Evolutionary conservation across 1,140 invertebrate species (phyloP).

Genomic region (Lepeophtheirus salmonis): DNA sequence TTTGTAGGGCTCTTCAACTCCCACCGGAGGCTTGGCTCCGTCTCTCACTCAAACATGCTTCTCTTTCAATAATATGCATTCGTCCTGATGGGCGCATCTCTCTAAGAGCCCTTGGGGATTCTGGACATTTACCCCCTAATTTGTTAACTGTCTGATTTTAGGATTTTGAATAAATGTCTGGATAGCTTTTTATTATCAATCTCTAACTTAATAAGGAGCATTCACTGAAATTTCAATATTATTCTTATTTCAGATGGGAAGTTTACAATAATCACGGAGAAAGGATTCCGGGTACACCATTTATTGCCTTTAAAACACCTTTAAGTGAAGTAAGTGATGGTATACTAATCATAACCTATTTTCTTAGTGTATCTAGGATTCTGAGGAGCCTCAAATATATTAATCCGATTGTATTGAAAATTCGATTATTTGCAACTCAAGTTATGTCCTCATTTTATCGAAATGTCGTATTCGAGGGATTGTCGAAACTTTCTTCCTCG

Average conservation of each 20-base stretch:
- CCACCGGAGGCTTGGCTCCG: conserved; percentile 90
- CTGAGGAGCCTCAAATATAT: too few relatives aligned
- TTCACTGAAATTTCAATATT: neutral
- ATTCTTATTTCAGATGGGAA: conserved; percentile 39
- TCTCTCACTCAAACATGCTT: conserved; percentile 69
- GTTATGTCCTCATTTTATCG: neutral
- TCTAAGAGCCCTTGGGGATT: conserved; percentile 58
- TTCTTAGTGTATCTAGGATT: too few relatives aligned
- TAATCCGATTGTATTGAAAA: too few relatives aligned
- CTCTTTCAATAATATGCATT: conserved; percentile 77
- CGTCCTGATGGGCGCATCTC: conserved; percentile 63
- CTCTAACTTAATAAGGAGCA: too few relatives aligned
- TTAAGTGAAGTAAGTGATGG: conserved; percentile 38
- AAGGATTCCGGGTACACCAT: conserved; percentile 41
- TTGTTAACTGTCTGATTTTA: conserved; percentile 34
- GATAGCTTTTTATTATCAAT: too few relatives aligned
- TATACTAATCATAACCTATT: neutral
- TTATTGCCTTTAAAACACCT: conserved; percentile 56
- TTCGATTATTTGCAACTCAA: too few relatives aligned
- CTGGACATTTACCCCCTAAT: conserved; percentile 62
- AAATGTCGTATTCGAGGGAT: neutral
- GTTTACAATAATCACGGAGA: conserved; percentile 42
- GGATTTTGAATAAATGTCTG: neutral
- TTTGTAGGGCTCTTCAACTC: conserved; percentile 85
- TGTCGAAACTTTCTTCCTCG: too few relatives aligned